phyloP scores from a whole-genome alignment of 2,797 vertebrate species.

The Hybognathus amarus region DNA sequence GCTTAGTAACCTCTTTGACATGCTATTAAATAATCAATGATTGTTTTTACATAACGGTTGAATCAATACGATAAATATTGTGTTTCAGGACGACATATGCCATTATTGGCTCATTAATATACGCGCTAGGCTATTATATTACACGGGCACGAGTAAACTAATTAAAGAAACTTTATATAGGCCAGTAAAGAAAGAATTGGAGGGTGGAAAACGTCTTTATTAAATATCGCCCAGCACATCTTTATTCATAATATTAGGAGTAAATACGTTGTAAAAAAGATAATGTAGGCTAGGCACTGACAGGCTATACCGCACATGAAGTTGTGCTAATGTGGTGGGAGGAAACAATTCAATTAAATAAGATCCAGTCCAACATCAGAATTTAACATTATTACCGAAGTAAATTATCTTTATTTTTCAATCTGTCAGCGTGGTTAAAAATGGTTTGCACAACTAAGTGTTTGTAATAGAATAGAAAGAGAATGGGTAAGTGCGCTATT shows the following conservation, averaged over 20 bases:
- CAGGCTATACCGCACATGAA: neutral
- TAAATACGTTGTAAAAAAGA: neutral
- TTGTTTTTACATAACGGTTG: conserved; percentile 55
- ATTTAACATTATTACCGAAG: neutral
- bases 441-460: neutral
- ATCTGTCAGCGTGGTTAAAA: neutral
- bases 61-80: conserved; percentile 62
- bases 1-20: conserved; percentile 44
- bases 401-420: neutral
- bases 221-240: neutral
- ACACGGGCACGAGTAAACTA: conserved; percentile 44
- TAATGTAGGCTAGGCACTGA: too few species aligned
- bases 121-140: conserved; percentile 50
- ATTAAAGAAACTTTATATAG: conserved; percentile 51
- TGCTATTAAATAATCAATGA: conserved; percentile 62
- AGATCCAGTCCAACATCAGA: neutral
- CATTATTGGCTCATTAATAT: conserved; percentile 52
- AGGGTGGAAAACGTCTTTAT: neutral
- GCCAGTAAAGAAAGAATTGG: conserved; percentile 30
- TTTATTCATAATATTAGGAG: neutral
- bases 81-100: conserved; percentile 54
- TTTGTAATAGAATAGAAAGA: neutral
- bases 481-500: too few species aligned
- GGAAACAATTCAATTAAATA: neutral
- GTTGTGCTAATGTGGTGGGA: neutral